These are phyloP conservation scores for Passer domesticus DNA, from an alignment of 2,113 vertebrate species.

Conservation along the genomic window DNA sequence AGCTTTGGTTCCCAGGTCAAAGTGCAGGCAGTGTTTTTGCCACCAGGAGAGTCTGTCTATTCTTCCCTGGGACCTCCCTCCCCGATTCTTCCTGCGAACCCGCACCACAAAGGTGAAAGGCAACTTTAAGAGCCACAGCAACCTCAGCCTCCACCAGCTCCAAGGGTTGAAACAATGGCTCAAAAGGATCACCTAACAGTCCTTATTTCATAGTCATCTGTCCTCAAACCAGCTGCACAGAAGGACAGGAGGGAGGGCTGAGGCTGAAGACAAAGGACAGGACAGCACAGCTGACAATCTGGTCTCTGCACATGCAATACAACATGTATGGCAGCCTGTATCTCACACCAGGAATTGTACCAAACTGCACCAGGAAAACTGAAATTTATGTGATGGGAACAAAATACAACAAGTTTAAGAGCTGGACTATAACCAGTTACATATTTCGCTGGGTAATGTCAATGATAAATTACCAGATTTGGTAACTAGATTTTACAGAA, in stretches of 20 bases:
- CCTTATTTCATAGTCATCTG: neutral
- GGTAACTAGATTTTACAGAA: slow-evolving; percentile 18
- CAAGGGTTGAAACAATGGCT: neutral
- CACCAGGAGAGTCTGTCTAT: neutral
- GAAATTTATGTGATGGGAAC: neutral
- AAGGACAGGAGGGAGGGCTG: neutral
- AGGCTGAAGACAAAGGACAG: neutral
- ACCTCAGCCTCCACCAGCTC: neutral
- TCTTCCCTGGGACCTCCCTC: neutral
- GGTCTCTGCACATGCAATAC: neutral
- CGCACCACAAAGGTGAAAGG: neutral
- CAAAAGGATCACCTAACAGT: neutral
- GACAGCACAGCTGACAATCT: neutral
- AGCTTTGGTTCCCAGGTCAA: neutral
- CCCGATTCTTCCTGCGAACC: neutral
- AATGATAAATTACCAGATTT: slow-evolving; percentile 8
- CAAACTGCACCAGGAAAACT: neutral
- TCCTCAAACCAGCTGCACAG: neutral
- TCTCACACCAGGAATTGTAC: neutral
- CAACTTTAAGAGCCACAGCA: neutral
- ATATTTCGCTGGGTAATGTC: neutral
- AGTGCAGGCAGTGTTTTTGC: neutral
- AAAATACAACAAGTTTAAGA: neutral
- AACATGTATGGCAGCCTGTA: neutral
- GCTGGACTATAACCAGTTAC: neutral